Evolutionary conservation across 2,113 vertebrate species (phyloP).

Genomic region (Microtus pennsylvanicus): DNA sequence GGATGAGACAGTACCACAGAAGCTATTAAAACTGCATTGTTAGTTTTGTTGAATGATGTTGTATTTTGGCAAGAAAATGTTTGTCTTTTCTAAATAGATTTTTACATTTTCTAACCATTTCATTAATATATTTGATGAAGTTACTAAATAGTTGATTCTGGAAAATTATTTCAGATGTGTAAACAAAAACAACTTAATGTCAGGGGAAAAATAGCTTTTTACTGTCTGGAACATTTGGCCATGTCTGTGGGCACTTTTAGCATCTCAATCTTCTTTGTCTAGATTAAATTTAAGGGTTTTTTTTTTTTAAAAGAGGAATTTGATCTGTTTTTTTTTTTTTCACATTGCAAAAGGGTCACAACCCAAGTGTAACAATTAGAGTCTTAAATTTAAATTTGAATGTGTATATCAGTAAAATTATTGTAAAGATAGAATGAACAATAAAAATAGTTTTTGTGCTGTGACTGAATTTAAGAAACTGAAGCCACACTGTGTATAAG

Average conservation of each 20-base stretch:
- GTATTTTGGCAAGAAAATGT: conserved; percentile 20
- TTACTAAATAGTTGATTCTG: conserved; percentile 4
- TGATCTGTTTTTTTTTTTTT: background rate
- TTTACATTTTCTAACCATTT: background rate
- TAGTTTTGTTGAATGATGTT: conserved; percentile 3
- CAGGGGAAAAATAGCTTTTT: background rate
- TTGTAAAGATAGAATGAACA: background rate
- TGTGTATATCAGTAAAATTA: background rate
- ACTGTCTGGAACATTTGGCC: background rate
- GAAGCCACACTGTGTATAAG: background rate
- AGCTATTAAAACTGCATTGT: conserved; percentile 30
- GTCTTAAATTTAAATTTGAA: conserved; percentile 28
- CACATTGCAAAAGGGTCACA: background rate
- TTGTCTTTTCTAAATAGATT: conserved; percentile 50
- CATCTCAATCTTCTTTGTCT: background rate
- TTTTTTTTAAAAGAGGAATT: background rate
- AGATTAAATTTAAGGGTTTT: background rate
- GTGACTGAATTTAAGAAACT: background rate
- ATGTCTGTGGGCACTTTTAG: background rate
- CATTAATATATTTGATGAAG: conserved; percentile 1
- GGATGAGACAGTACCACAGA: background rate
- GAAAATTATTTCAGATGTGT: background rate
- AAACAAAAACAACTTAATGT: background rate
- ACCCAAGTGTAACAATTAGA: background rate
- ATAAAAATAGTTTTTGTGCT: background rate